phyloP scores from a whole-genome alignment of 2,113 vertebrate genomes.

The Coturnix japonica region DNA sequence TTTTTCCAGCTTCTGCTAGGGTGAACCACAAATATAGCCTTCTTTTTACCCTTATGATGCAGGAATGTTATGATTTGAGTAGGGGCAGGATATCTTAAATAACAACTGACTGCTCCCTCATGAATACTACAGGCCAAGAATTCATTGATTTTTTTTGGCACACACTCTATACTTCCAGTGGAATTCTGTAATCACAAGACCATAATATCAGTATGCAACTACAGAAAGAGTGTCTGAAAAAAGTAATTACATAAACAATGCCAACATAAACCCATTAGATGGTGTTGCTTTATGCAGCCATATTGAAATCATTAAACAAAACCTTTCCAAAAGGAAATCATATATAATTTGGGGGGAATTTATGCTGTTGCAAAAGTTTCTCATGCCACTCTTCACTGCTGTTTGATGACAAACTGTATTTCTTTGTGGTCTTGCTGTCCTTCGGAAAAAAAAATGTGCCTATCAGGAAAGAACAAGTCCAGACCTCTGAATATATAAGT shows the following conservation, averaged over 20 bases:
- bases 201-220: slow-evolving; percentile 25
- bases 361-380: not conserved
- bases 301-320: slow-evolving; percentile 22
- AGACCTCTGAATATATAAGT: not conserved
- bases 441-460: not conserved
- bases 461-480: not conserved
- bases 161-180: not conserved
- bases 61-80: slow-evolving; percentile 2
- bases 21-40: not conserved
- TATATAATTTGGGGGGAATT: not conserved
- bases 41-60: not conserved
- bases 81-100: slow-evolving; percentile 5
- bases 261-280: slow-evolving; percentile 54
- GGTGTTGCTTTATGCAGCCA: not conserved
- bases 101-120: slow-evolving; percentile 10
- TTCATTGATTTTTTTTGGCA: slow-evolving; percentile 15
- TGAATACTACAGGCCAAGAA: slow-evolving; percentile 25
- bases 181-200: slow-evolving; percentile 12
- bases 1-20: not conserved
- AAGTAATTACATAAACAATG: not conserved
- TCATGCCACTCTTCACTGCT: slow-evolving; percentile 13
- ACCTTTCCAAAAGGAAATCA: not conserved
- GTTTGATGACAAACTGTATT: not conserved
- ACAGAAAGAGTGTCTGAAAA: not conserved
- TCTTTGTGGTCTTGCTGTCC: not conserved